These are phyloP conservation scores for Eurois occulta DNA, from an alignment of 2,888 invertebrate genomes.

Conservation along the genomic window DNA sequence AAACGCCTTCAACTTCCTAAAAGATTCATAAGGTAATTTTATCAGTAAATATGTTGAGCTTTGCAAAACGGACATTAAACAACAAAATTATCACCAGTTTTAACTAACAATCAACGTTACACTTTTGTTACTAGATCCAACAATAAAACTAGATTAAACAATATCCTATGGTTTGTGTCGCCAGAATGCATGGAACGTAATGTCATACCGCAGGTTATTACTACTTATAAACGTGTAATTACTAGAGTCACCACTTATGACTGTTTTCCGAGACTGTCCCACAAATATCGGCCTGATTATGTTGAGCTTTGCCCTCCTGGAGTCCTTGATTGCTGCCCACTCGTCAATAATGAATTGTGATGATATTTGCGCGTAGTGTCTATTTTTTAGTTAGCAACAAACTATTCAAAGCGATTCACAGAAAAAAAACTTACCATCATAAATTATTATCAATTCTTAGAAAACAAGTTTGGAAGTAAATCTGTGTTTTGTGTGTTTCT, in stretches of 20 bases:
- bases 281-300: conserved; percentile 35
- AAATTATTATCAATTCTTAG: conserved; percentile 2
- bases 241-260: conserved; percentile 71
- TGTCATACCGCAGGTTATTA: conserved; percentile 75
- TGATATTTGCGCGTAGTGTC: conserved; percentile 39
- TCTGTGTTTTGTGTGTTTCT: not conserved
- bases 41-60: not conserved
- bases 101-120: conserved; percentile 1
- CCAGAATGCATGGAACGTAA: conserved; percentile 66
- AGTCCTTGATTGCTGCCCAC: conserved; percentile 56
- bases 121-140: conserved; percentile 13
- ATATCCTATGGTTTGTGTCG: conserved; percentile 42
- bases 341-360: conserved; percentile 39
- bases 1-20: not conserved
- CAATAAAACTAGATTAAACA: conserved; percentile 49
- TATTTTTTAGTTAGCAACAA: conserved; percentile 34
- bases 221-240: conserved; percentile 79
- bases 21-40: not conserved
- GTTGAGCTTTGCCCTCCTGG: conserved; percentile 62
- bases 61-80: not conserved
- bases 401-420: not conserved
- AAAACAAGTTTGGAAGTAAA: conserved; percentile 8
- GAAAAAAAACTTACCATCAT: conserved; percentile 22
- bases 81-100: conserved; percentile 1
- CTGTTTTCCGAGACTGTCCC: conserved; percentile 42